Conservation (phyloP, 1,140 invertebrate species). For the Macrotrachela quadricornifera region DNA sequence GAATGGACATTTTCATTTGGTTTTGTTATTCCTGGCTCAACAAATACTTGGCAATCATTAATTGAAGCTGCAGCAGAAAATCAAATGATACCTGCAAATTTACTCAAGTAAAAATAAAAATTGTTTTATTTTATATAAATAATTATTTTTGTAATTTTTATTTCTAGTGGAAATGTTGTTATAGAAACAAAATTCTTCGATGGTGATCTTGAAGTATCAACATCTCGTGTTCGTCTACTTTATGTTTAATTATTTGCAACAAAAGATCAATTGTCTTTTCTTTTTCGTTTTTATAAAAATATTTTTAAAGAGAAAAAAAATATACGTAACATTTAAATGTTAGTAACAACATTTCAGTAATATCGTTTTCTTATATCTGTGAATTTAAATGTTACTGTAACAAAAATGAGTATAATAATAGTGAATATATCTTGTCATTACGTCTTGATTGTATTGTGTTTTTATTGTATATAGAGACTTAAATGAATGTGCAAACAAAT, state of each 20-base stretch:
- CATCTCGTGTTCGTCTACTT: conserved; percentile 76
- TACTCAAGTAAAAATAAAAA: conserved; percentile 49
- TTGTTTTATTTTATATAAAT: not conserved
- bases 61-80: conserved; percentile 95
- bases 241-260: conserved; percentile 76
- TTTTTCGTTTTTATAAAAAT: too few species aligned
- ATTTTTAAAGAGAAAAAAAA: too few species aligned
- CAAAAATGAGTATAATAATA: too few species aligned
- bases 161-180: conserved; percentile 81
- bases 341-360: too few species aligned
- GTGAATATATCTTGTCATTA: too few species aligned
- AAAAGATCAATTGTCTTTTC: too few species aligned
- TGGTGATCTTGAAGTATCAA: conserved; percentile 75
- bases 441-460: too few species aligned
- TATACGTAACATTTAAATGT: too few species aligned
- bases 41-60: conserved; percentile 93
- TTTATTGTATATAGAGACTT: too few species aligned
- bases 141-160: conserved; percentile 16
- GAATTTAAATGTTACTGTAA: too few species aligned
- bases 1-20: conserved; percentile 99
- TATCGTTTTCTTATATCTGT: too few species aligned
- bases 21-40: conserved; percentile 91
- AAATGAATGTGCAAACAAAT: too few species aligned
- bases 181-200: conserved; percentile 98
- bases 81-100: conserved; percentile 97